A percentile compares a stretch with the other conserved stretches of the same genome.
Conservation (phyloP, 2,113 vertebrate genomes). For the Tragelaphus scriptus region DNA sequence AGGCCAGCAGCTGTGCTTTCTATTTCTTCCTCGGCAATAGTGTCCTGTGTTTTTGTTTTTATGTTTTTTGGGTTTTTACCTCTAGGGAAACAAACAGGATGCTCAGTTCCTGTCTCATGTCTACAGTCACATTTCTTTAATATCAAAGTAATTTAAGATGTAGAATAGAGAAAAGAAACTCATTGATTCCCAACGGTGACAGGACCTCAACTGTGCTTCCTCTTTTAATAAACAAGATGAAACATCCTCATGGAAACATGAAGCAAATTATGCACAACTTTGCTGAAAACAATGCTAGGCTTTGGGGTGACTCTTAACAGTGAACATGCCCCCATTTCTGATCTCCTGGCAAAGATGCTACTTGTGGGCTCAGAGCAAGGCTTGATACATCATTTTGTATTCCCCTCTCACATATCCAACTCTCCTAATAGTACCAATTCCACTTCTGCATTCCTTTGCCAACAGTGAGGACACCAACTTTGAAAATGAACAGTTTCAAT, state of each 20-base stretch:
- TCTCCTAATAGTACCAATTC: background rate
- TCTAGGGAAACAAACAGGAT: conserved; percentile 40
- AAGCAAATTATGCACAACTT: conserved; percentile 23
- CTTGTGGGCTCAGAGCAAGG: background rate
- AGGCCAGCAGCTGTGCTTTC: background rate
- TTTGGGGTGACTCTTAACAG: conserved; percentile 23
- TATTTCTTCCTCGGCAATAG: background rate
- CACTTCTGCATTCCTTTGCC: background rate
- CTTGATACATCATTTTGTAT: background rate
- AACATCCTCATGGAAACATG: background rate
- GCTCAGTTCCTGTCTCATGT: conserved; percentile 25
- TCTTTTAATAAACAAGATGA: conserved; percentile 46
- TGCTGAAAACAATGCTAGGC: background rate
- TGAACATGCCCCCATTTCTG: background rate
- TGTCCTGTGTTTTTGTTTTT: background rate
- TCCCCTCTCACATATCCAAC: background rate
- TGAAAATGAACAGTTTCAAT: background rate
- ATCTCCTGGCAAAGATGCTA: background rate
- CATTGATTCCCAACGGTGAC: background rate
- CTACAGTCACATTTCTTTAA: conserved; percentile 49
- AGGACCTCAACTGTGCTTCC: background rate
- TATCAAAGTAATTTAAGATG: conserved; percentile 47
- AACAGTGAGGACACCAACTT: background rate
- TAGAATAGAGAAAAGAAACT: conserved; percentile 19
- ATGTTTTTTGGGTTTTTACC: background rate